Evolutionary conservation across 2,113 vertebrate genomes (phyloP).

Genomic region (Oreochromis tanganicae): DNA sequence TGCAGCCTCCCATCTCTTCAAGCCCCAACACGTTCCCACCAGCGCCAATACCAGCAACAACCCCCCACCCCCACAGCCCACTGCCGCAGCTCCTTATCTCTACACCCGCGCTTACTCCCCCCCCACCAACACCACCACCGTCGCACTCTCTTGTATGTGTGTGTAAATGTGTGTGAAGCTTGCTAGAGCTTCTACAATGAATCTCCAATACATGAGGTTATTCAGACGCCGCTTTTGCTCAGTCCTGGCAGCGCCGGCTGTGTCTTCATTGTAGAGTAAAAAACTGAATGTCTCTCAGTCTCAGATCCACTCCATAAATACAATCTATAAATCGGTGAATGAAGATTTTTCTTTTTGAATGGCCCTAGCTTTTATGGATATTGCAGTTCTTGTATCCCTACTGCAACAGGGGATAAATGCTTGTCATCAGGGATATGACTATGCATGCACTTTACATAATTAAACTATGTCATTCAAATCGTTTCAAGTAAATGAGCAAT

Average conservation of each 20-base stretch:
- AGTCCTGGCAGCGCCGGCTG: not conserved
- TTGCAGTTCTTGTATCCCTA: not conserved
- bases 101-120: constrained; percentile 42
- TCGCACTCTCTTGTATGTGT: constrained; percentile 19
- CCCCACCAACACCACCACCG: not conserved
- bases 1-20: constrained; percentile 48
- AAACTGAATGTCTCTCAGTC: not conserved
- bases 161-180: constrained; percentile 5
- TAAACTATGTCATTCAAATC: not conserved
- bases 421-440: not conserved
- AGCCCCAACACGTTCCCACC: constrained; percentile 42
- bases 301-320: not conserved
- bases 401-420: not conserved
- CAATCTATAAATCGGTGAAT: not conserved
- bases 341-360: not conserved
- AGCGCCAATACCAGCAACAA: constrained; percentile 23
- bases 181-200: constrained; percentile 14
- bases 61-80: not conserved
- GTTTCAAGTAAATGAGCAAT: not conserved
- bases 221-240: not conserved
- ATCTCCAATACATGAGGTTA: not conserved
- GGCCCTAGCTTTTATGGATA: not conserved
- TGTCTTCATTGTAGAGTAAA: not conserved
- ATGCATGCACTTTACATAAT: not conserved
- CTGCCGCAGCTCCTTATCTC: constrained; percentile 70